Evolutionary conservation across 2,888 invertebrate species (phyloP).

Genomic region (Octodonta nipae): DNA sequence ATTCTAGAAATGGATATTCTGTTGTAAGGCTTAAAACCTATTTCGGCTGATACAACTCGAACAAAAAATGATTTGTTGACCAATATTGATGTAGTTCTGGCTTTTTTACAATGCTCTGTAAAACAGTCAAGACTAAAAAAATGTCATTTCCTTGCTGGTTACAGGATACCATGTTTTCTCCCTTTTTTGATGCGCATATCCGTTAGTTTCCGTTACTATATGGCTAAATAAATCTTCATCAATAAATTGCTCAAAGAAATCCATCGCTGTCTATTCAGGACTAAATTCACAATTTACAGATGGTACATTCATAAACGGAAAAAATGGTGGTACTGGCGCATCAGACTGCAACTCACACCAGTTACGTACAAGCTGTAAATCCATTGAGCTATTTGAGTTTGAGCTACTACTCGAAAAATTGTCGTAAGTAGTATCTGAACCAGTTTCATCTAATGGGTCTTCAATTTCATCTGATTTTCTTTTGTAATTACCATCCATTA

Average conservation of each 20-base stretch:
- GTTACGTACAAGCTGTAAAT: neutral
- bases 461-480: no score
- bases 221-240: slow-evolving; percentile 3
- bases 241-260: slow-evolving; percentile 3
- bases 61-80: no score
- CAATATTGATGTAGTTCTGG: no score
- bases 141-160: no score
- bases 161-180: no score
- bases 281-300: neutral
- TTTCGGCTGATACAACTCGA: no score
- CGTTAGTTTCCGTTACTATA: slow-evolving; percentile 4
- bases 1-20: no score
- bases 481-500: no score
- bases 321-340: neutral
- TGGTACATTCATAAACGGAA: neutral
- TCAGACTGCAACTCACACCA: slow-evolving; percentile 4
- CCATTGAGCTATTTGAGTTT: neutral
- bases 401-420: neutral
- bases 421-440: neutral
- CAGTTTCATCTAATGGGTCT: neutral
- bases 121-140: no score
- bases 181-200: no score
- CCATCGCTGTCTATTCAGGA: neutral
- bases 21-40: no score
- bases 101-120: no score